These are phyloP conservation scores for Triplophysa bombifrons DNA, from an alignment of 2,797 vertebrate genomes.

Conservation along the genomic window DNA sequence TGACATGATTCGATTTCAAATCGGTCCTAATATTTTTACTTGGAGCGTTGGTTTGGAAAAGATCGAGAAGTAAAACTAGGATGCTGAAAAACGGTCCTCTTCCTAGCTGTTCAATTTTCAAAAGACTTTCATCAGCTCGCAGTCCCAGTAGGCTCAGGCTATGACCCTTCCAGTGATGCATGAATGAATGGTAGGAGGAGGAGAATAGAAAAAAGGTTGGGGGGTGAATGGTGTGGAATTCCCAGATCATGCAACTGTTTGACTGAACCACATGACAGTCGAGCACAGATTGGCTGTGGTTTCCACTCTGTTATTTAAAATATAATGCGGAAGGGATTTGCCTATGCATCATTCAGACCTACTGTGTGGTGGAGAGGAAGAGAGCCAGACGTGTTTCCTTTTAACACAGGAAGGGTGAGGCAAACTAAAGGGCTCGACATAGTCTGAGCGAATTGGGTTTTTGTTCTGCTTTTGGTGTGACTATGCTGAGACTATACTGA, in stretches of 20 bases:
- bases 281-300: slow-evolving; percentile 5
- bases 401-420: not conserved
- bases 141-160: slow-evolving; percentile 43
- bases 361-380: not conserved
- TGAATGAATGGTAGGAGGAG: slow-evolving; percentile 33
- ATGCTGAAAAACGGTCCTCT: slow-evolving; percentile 4
- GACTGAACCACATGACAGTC: slow-evolving; percentile 28
- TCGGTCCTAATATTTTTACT: not conserved
- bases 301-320: not conserved
- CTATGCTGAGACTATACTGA: too few species aligned
- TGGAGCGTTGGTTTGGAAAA: not conserved
- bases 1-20: not conserved
- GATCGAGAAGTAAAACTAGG: not conserved
- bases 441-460: too few species aligned
- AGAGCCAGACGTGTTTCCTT: not conserved
- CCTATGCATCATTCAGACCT: not conserved
- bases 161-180: slow-evolving; percentile 44
- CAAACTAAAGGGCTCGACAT: not conserved
- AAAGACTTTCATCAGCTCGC: slow-evolving; percentile 40
- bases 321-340: not conserved
- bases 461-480: too few species aligned
- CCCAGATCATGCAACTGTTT: slow-evolving; percentile 25
- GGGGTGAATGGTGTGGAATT: slow-evolving; percentile 24
- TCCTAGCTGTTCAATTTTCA: slow-evolving; percentile 30
- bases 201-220: not conserved